Evolutionary conservation across 2,797 vertebrate species (phyloP).

Genomic region (Phalanger gymnotis): DNA sequence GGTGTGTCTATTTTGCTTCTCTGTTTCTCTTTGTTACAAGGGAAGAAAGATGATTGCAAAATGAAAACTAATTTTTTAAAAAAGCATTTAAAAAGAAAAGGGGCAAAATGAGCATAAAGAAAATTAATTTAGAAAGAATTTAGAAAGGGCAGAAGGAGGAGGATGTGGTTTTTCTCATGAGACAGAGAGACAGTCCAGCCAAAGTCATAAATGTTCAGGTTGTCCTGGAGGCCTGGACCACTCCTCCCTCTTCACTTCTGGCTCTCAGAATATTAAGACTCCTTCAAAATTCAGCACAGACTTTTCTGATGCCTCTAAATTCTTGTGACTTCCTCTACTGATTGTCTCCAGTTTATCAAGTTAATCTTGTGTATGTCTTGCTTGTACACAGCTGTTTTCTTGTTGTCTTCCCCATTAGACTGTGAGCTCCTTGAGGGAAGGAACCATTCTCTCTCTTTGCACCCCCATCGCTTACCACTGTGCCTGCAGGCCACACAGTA

Average conservation of each 20-base stretch:
- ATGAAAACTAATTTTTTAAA: not conserved
- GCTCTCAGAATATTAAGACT: not conserved
- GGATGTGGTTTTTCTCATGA: not conserved
- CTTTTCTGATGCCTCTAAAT: not conserved
- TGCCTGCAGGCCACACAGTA: not conserved
- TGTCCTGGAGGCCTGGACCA: not conserved
- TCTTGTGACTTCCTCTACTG: not conserved
- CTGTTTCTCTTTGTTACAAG: not conserved
- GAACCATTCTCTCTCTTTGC: not conserved
- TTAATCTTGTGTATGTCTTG: not conserved
- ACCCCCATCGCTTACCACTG: not conserved
- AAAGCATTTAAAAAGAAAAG: not conserved
- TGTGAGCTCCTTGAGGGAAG: not conserved
- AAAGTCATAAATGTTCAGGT: not conserved
- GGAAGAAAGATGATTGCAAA: not conserved
- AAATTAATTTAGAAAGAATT: not conserved
- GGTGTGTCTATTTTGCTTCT: not conserved
- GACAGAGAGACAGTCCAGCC: not conserved
- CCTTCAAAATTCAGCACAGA: not conserved
- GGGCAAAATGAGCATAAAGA: not conserved
- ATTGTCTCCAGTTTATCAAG: not conserved
- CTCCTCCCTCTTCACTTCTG: not conserved
- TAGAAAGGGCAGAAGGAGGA: not conserved
- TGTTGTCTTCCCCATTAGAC: not conserved
- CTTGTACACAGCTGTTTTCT: not conserved